Base-by-base conservation (phyloP, 2,797 vertebrate genomes). In the Acrossocheilus fasciatus region DNA sequence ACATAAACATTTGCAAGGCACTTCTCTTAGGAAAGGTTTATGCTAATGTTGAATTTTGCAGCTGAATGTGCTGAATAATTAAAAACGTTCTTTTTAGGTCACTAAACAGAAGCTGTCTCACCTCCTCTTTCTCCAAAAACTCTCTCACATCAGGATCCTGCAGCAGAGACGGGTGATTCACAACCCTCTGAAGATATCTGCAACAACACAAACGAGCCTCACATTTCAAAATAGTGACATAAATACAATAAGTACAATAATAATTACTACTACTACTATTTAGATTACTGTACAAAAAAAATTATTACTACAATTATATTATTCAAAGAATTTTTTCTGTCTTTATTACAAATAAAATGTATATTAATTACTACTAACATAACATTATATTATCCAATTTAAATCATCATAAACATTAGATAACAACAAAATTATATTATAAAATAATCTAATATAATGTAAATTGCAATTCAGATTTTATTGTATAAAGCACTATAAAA, bases 111-210 rank as follows among this genome's bases (percentile, higher is more conserved):
- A 47, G 59, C 26, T 0, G 9, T 15, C 96, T 92, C 91, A 98
- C 98, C 94, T 99, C 98, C 26, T 99, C 98, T 93, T 97, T 98
- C 93, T 99, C 98, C 91, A 99, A 91, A 93, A 99, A 99, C 93
- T 99, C 98, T 91, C 98, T 93, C 88, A 99, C 97, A 0, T 99
- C 98, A 0, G 98, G 98, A 89, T 99, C 98, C 90, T 99, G 98
- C 88, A 99, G 92, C 79, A 99, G 97, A 1, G 97, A 97, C 0
- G 98, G 98, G 84, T 99, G 98, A 89, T 79, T 96, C 47, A 99
- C 96, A 54, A 99, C 95, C 89, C 98, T 96, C 91, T 97, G 97
- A 52, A 99, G 95, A 89, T 99, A 99, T 91, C 98, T 99, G 89
- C 17, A 34, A 47, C 20, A 41, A 70, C 30, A 68, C 23, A 34